Evolutionary conservation across 2,888 invertebrate genomes (phyloP), one percentile per base, ranked within the genome.

Genomic region (Cataglyphis rosenhaueri): DNA sequence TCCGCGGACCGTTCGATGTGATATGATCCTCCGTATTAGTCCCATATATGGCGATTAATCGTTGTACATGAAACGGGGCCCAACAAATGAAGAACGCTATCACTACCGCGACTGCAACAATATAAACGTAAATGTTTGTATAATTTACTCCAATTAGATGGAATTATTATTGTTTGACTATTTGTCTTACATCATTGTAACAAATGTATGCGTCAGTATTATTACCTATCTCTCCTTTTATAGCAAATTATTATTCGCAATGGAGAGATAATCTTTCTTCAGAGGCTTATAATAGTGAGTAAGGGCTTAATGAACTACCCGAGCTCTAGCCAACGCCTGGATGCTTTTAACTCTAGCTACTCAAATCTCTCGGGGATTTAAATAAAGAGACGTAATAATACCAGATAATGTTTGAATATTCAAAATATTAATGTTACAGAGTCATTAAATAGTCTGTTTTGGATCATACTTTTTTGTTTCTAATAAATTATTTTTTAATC

Each of bases 41-140:
- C 78, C 97, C 96, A 94, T 98, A 97, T 84, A 97, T 96, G 12
- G 97, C 97, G 84, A 98, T 96, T 71, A 99, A 96, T 15, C 99
- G 96, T 94, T 99, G 99, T 0, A 98, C 97, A 94, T 99, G 99
- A 95, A 98, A 99, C 1, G 99, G 99, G 0, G 97, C 98, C 98
- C 98, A 98, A 95, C 98, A 98, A 41, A 98, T 95, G 95, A 97
- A 98, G 94, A 98, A 98, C 1, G 98, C 98, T 91, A 98, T 97
- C 82, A 98, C 98, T 3, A 99, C 97, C 81, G 98, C 98, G 91
- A 97, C 97, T 97, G 96, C 83, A 95, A 95, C 84, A 93, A 62
- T 32, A 25, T 6, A 32, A 32, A 32, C 10, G 25, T 41, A 41
- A 75, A 65, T 4, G 1, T 64, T 59, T 38, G 6, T 32, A 52